Base-by-base conservation (phyloP, 2,797 vertebrate genomes). In the Moxostoma hubbsi region DNA sequence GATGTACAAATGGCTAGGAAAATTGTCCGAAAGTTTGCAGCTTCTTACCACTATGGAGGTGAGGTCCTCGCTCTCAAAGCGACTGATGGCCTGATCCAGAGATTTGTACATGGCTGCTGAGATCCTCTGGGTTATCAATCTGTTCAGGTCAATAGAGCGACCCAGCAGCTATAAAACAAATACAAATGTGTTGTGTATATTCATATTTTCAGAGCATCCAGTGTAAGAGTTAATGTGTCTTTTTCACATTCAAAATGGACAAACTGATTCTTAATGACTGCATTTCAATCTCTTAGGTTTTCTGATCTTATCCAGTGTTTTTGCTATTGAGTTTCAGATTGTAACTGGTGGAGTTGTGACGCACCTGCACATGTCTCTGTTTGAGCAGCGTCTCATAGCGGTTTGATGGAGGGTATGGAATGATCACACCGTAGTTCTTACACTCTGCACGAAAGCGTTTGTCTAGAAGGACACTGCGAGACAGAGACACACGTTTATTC, bases 31-130 rank as follows among this genome's bases (percentile, higher is more conserved):
- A 18, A 18, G 18, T 18, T 24, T 24, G 24, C 11, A 45, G 67
- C 47, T 49, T 76, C 91, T 94, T 86, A 96, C 96, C 95, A 97
- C 96, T 5, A 97, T 95, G 70, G 96, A 96, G 1, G 96, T 97
- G 81, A 97, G 92, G 83, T 97, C 95, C 88, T 97, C 96, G 0
- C 96, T 97, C 91, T 97, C 96, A 36, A 97, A 97, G 86, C 96
- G 95, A 87, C 95, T 96, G 88, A 97, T 96, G 73, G 96, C 96
- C 85, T 96, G 95, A 85, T 97, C 96, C 89, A 97, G 83, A 0
- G 96, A 97, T 75, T 96, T 97, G 87, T 97, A 97, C 95, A 96
- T 96, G 0, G 96, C 96, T 0, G 95, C 95, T 6, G 96, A 96
- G 87, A 97, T 96, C 54, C 96, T 92, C 88, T 97, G 96, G 5